Percentiles rank a stretch among this genome's conserved stretches.
Evolutionary conservation across 2,797 vertebrate genomes (phyloP).

Genomic region (Malacoctenus gilli): DNA sequence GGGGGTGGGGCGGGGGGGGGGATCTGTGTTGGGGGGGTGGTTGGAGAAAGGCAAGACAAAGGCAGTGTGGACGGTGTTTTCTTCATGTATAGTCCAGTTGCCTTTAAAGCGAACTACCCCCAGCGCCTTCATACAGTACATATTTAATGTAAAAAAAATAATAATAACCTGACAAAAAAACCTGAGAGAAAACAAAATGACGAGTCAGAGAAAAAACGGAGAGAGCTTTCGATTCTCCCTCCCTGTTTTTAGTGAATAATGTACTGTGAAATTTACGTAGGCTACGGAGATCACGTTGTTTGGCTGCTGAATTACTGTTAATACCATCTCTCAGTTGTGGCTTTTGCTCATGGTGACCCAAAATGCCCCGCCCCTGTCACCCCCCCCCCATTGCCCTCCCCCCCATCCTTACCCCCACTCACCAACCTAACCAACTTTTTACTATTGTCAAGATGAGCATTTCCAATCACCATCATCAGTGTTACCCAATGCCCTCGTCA

Average conservation of each 20-base stretch:
- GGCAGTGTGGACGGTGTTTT: conserved; percentile 68
- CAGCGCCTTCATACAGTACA: conserved; percentile 70
- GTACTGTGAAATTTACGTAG: conserved; percentile 79
- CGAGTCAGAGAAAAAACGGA: conserved; percentile 33
- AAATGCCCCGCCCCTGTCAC: conserved; percentile 10
- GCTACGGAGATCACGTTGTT: conserved; percentile 74
- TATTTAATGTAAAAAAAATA: conserved; percentile 65
- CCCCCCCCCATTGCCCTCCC: conserved; percentile 4
- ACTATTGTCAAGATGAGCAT: conserved; percentile 48
- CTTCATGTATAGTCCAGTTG: conserved; percentile 71
- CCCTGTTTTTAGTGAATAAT: conserved; percentile 76
- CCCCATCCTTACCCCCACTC: not conserved
- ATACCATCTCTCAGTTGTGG: conserved; percentile 77
- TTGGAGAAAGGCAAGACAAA: conserved; percentile 47
- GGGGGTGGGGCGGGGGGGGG: conserved; percentile 25
- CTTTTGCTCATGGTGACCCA: conserved; percentile 74
- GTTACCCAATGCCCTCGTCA: conserved; percentile 59
- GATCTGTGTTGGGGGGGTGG: too few species aligned
- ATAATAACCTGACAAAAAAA: conserved; percentile 32
- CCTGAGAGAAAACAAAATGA: conserved; percentile 40
- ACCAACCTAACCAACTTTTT: conserved; percentile 40
- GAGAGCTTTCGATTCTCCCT: conserved; percentile 68
- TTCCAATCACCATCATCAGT: conserved; percentile 31
- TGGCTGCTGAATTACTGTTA: conserved; percentile 79
- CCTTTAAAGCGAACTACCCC: conserved; percentile 75